Conservation (phyloP, 1,140 invertebrate genomes). For the Marisa cornuarietis region DNA sequence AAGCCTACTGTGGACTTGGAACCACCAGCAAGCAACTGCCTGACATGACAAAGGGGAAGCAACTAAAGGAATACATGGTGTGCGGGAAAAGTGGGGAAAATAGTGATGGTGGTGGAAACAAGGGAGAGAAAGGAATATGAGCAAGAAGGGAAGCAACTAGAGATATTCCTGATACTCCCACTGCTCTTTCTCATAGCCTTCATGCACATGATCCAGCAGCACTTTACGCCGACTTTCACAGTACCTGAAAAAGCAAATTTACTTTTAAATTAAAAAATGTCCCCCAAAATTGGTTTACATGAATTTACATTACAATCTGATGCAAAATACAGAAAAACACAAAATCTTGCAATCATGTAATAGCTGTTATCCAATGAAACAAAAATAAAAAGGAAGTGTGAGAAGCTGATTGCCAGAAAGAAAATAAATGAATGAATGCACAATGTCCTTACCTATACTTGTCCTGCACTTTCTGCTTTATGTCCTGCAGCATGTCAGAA, state of each 20-base stretch:
- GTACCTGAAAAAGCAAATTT: conserved; percentile 76
- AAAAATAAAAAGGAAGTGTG: no score
- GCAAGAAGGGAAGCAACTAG: neutral
- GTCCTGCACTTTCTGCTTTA: conserved; percentile 99
- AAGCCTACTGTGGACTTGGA: no score
- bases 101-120: neutral
- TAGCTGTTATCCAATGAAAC: no score
- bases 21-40: no score
- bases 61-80: no score
- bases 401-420: neutral
- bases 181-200: conserved; percentile 98
- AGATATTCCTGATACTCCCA: conserved; percentile 76
- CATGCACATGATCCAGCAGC: conserved; percentile 94
- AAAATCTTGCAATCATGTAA: no score
- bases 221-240: conserved; percentile 95
- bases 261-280: neutral
- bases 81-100: no score
- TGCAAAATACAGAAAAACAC: no score
- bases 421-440: neutral
- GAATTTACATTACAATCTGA: no score
- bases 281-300: neutral
- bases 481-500: conserved; percentile 95
- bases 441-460: conserved; percentile 85
- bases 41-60: no score
- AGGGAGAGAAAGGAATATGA: neutral